A percentile compares a stretch with the other conserved stretches of the same genome.
Evolutionary conservation across 1,140 invertebrate genomes (phyloP).

Genomic region (Carcinoscorpius rotundicauda): DNA sequence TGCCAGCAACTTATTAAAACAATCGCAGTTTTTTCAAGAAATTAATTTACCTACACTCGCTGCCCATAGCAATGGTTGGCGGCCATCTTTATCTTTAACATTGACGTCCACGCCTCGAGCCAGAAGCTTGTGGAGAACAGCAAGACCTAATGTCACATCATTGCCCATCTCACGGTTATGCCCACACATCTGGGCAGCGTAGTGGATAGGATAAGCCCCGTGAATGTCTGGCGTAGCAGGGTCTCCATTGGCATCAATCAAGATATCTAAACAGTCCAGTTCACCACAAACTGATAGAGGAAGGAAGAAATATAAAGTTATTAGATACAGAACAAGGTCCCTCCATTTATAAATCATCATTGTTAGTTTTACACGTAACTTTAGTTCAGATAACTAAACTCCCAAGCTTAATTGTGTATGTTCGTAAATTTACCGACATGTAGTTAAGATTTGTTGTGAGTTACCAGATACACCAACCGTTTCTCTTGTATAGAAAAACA

Average conservation of each 20-base stretch:
- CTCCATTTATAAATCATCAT: too few relatives aligned
- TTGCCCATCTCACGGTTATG: constrained; percentile 52
- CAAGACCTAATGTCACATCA: constrained; percentile 25
- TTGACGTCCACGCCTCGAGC: constrained; percentile 55
- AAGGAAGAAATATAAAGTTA: too few relatives aligned
- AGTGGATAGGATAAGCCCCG: constrained; percentile 89
- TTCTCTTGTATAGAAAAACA: too few relatives aligned
- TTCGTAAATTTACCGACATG: too few relatives aligned
- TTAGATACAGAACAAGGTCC: too few relatives aligned
- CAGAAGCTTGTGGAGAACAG: constrained; percentile 23
- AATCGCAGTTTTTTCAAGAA: background rate
- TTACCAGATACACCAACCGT: too few relatives aligned
- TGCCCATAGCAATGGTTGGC: constrained; percentile 90
- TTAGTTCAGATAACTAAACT: too few relatives aligned
- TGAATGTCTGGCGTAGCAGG: constrained; percentile 79
- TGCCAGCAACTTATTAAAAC: background rate
- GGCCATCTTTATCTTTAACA: constrained; percentile 74
- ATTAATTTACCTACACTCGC: constrained; percentile 64
- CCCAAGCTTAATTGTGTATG: too few relatives aligned
- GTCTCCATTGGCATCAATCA: constrained; percentile 67
- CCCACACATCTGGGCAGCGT: constrained; percentile 91
- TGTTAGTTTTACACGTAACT: too few relatives aligned
- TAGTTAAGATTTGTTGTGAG: too few relatives aligned
- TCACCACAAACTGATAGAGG: constrained; percentile 67
- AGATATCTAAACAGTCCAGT: constrained; percentile 66